Evolutionary conservation across 2,797 vertebrate species (phyloP).

Genomic region (Lutjanus argentimaculatus): DNA sequence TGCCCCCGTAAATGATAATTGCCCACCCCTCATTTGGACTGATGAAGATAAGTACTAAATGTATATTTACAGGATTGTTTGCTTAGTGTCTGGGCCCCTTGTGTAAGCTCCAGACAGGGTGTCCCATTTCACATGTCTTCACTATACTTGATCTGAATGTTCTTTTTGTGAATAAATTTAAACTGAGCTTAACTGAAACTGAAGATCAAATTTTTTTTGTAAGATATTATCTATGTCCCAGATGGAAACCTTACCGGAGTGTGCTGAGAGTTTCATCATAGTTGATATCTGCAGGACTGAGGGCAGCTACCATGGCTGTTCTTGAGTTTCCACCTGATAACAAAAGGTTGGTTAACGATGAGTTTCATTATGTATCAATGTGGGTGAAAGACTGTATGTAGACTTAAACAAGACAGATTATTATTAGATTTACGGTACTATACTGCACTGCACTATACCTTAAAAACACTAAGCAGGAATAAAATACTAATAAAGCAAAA

Average conservation of each 20-base stretch:
- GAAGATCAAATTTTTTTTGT: neutral
- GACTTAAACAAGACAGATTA: neutral
- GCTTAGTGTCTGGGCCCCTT: too few species aligned
- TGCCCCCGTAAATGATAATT: too few species aligned
- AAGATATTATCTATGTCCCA: neutral
- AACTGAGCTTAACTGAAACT: too few species aligned
- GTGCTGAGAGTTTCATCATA: constrained; percentile 99
- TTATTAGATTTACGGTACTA: neutral
- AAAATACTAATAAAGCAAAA: neutral
- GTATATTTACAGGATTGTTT: too few species aligned
- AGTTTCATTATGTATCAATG: neutral
- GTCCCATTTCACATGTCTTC: too few species aligned
- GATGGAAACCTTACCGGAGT: constrained; percentile 89
- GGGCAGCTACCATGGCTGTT: constrained; percentile 98
- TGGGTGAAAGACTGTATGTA: neutral
- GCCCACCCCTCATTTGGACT: too few species aligned
- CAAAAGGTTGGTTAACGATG: constrained; percentile 18
- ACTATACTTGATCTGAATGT: too few species aligned
- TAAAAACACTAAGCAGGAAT: neutral
- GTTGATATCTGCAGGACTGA: constrained; percentile 99
- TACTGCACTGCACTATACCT: neutral
- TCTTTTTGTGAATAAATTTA: too few species aligned
- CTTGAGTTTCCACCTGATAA: constrained; percentile 95
- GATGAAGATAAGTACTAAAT: too few species aligned
- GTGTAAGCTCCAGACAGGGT: too few species aligned